A percentile compares a stretch with the other conserved stretches of the same genome.
These are phyloP conservation scores for Synanthedon formicaeformis DNA, from an alignment of 2,888 invertebrate species.

Conservation along the genomic window DNA sequence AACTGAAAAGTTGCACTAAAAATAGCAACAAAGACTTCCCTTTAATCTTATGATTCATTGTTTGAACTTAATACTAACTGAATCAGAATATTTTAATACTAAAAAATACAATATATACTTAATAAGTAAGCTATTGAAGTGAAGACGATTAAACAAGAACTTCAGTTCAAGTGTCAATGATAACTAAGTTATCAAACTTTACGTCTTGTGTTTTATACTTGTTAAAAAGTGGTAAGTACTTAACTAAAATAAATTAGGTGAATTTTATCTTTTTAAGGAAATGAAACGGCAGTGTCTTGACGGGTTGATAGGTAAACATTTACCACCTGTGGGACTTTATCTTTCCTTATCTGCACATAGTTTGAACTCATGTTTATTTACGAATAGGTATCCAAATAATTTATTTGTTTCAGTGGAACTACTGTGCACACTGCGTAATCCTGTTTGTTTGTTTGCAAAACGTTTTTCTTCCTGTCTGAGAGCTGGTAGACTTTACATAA, in stretches of 20 bases:
- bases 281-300: neutral
- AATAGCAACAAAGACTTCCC: too few species aligned
- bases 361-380: neutral
- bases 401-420: too few species aligned
- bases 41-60: too few species aligned
- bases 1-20: neutral
- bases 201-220: neutral
- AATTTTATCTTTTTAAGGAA: neutral
- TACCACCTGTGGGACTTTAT: conserved; percentile 6
- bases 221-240: neutral
- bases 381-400: neutral
- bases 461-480: too few species aligned
- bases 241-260: neutral
- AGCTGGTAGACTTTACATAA: too few species aligned
- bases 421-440: too few species aligned
- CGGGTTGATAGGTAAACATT: neutral
- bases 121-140: too few species aligned
- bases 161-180: neutral
- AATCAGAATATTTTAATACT: too few species aligned
- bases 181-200: neutral
- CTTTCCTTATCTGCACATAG: conserved; percentile 1
- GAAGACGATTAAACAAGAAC: neutral
- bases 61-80: too few species aligned
- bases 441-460: too few species aligned
- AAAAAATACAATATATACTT: too few species aligned